Percentiles rank a stretch among this genome's conserved stretches.
Evolutionary conservation across 2,888 invertebrate species (phyloP).

Genomic region (Conomelus anceps): DNA sequence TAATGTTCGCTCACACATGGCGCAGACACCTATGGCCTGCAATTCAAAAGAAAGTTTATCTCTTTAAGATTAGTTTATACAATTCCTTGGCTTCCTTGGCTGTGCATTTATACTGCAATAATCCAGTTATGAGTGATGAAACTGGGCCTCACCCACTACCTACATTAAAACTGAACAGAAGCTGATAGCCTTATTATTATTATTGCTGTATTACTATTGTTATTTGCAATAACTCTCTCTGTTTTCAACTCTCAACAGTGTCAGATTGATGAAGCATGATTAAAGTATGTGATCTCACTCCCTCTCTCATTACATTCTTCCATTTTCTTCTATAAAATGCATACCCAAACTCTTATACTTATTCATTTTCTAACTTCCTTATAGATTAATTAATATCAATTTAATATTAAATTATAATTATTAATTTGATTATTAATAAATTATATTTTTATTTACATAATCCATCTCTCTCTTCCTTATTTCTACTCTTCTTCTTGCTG

Average conservation of each 20-base stretch:
- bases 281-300: background rate
- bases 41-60: background rate
- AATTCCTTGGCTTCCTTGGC: background rate
- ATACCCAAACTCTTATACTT: no score
- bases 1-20: background rate
- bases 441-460: no score
- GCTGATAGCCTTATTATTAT: background rate
- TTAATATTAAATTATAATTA: no score
- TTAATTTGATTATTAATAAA: no score
- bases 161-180: background rate
- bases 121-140: background rate
- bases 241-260: background rate
- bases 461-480: no score
- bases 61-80: background rate
- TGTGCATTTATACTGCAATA: background rate
- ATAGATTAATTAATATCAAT: no score
- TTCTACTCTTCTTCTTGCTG: no score
- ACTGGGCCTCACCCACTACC: background rate
- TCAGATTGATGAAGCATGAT: background rate
- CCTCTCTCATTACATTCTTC: background rate
- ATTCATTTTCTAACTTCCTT: no score
- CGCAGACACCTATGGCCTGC: background rate
- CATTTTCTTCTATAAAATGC: background rate
- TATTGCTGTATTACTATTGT: background rate
- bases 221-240: background rate